Percentiles rank a stretch among this genome's conserved stretches.
These are phyloP conservation scores for Drosophila nebulosa DNA, from an alignment of 1,140 invertebrate genomes.

Conservation along the genomic window DNA sequence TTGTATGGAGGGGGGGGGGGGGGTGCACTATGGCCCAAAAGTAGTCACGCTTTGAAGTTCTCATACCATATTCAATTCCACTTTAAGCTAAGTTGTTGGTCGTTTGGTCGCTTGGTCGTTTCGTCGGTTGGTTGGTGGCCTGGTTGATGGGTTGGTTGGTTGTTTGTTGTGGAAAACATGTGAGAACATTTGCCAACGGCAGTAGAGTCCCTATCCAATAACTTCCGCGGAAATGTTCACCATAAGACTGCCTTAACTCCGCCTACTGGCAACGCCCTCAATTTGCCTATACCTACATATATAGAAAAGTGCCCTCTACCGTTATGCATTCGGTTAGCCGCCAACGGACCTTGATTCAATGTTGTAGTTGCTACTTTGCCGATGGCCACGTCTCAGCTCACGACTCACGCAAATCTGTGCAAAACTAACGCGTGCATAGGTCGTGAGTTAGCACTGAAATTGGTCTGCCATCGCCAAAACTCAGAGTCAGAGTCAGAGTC, in stretches of 20 bases:
- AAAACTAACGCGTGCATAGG: background rate
- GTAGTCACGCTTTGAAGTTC: background rate
- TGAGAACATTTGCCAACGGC: conserved; percentile 25
- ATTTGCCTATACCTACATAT: background rate
- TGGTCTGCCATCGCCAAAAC: background rate
- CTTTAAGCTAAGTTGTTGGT: conserved; percentile 12
- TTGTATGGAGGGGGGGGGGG: conserved; percentile 34
- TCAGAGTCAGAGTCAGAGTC: background rate
- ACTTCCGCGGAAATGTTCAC: conserved; percentile 28
- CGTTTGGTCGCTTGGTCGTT: conserved; percentile 25
- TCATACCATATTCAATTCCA: background rate
- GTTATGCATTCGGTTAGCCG: conserved; percentile 31
- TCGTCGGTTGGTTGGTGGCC: too few relatives aligned
- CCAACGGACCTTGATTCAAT: background rate
- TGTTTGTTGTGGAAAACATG: conserved; percentile 56
- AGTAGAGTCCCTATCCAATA: conserved; percentile 8
- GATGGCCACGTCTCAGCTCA: background rate
- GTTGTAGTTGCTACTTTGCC: background rate
- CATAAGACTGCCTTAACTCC: background rate
- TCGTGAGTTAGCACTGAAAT: background rate
- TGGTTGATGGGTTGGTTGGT: background rate
- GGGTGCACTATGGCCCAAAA: conserved; percentile 33
- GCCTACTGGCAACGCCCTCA: background rate
- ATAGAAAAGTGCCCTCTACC: background rate
- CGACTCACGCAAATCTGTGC: background rate